Evolutionary conservation across 2,888 invertebrate species (phyloP).

Genomic region (Netelia inedita): DNA sequence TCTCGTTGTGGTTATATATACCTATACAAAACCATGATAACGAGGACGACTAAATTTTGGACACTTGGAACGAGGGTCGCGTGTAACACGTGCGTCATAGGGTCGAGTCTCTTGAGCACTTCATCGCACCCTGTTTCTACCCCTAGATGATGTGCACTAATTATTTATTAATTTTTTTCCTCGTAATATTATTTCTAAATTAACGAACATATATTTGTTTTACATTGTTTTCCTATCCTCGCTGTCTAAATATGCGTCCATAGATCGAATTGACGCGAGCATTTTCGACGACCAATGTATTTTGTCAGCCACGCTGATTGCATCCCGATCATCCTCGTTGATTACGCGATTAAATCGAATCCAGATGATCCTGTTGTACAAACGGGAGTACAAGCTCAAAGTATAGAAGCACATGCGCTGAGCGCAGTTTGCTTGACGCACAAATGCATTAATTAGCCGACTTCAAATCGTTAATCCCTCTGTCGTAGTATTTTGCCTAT

Average conservation of each 20-base stretch:
- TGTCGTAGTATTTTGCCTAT: slow-evolving; percentile 15
- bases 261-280: slow-evolving; percentile 26
- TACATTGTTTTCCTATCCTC: background rate
- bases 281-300: slow-evolving; percentile 11
- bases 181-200: slow-evolving; percentile 44
- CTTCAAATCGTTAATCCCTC: slow-evolving; percentile 24
- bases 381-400: background rate
- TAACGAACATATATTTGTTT: slow-evolving; percentile 26
- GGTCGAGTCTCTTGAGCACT: slow-evolving; percentile 46
- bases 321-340: slow-evolving; percentile 25
- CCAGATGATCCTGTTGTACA: slow-evolving; percentile 21
- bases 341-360: slow-evolving; percentile 59
- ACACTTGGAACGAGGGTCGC: slow-evolving; percentile 42
- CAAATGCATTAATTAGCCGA: slow-evolving; percentile 38
- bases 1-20: background rate
- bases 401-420: slow-evolving; percentile 1
- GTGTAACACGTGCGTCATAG: slow-evolving; percentile 52
- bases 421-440: slow-evolving; percentile 12
- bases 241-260: slow-evolving; percentile 4
- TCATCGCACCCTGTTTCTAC: slow-evolving; percentile 25
- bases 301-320: slow-evolving; percentile 49
- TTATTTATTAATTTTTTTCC: slow-evolving; percentile 19
- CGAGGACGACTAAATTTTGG: slow-evolving; percentile 25
- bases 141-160: slow-evolving; percentile 16
- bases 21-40: no score